Conservation (phyloP, 2,888 invertebrate species). For the Mylabris sibirica region DNA sequence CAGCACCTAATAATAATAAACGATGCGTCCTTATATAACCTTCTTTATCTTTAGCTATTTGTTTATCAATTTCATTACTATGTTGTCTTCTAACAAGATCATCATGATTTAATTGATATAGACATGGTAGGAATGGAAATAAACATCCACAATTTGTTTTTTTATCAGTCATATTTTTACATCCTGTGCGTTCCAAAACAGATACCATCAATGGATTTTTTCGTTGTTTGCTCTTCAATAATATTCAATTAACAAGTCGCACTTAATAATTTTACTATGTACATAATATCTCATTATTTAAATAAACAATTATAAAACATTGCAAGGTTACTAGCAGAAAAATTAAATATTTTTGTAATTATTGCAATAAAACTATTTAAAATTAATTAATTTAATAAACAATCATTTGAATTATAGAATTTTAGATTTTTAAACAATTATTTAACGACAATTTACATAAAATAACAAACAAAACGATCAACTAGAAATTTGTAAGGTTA, state of each 20-base stretch:
- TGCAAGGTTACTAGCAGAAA: constrained; percentile 22
- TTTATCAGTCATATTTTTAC: constrained; percentile 35
- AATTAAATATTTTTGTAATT: neutral
- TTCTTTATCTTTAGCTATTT: constrained; percentile 93
- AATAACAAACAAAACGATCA: constrained; percentile 10
- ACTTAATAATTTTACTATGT: constrained; percentile 11
- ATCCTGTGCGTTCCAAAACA: constrained; percentile 12
- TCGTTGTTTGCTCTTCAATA: neutral
- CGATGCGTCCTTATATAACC: constrained; percentile 95
- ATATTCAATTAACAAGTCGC: neutral
- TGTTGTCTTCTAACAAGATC: constrained; percentile 71
- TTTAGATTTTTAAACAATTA: constrained; percentile 3
- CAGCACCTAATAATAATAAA: constrained; percentile 90
- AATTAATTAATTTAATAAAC: neutral
- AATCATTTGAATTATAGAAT: constrained; percentile 10
- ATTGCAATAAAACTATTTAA: constrained; percentile 3
- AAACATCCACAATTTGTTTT: constrained; percentile 39
- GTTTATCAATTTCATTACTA: constrained; percentile 96
- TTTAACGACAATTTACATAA: constrained; percentile 12
- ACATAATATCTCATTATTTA: constrained; percentile 28
- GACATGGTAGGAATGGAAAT: constrained; percentile 38
- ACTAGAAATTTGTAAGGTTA: neutral
- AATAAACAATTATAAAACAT: constrained; percentile 22
- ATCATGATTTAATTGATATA: constrained; percentile 75
- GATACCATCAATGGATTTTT: neutral